phyloP scores from a whole-genome alignment of 2,888 invertebrate species.

The Lithophane ornitopus region DNA sequence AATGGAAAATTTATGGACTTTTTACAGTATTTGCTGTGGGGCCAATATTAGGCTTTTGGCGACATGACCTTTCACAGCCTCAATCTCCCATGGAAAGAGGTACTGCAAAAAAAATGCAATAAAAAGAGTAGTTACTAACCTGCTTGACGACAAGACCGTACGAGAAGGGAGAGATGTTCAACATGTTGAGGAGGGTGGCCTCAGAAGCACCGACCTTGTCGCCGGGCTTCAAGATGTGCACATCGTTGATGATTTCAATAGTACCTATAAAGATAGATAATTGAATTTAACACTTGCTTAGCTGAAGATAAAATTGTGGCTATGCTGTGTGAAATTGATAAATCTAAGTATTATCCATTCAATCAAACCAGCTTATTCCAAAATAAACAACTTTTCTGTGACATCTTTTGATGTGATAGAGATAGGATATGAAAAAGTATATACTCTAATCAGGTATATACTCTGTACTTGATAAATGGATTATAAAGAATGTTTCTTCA shows the following conservation, averaged over 20 bases:
- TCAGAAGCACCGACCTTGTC: conserved; percentile 99
- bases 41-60: neutral
- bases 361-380: neutral
- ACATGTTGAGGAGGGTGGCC: conserved; percentile 99
- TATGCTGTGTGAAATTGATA: neutral
- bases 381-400: neutral
- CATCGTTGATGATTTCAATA: conserved; percentile 99
- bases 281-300: conserved; percentile 4
- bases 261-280: conserved; percentile 90
- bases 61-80: conserved; percentile 1
- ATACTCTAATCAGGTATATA: no score
- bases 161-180: conserved; percentile 99
- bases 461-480: neutral
- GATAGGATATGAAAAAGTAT: neutral
- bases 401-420: neutral
- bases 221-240: conserved; percentile 97
- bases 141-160: conserved; percentile 99
- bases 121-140: conserved; percentile 75
- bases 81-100: no score
- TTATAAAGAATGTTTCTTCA: conserved; percentile 74
- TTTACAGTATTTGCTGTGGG: neutral
- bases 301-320: neutral
- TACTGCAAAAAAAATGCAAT: neutral
- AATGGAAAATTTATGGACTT: neutral
- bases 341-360: neutral